Percentiles rank a stretch among this genome's conserved stretches.
These are phyloP conservation scores for Caenorhabditis latens DNA, from an alignment of 1,140 invertebrate species.

Conservation along the genomic window DNA sequence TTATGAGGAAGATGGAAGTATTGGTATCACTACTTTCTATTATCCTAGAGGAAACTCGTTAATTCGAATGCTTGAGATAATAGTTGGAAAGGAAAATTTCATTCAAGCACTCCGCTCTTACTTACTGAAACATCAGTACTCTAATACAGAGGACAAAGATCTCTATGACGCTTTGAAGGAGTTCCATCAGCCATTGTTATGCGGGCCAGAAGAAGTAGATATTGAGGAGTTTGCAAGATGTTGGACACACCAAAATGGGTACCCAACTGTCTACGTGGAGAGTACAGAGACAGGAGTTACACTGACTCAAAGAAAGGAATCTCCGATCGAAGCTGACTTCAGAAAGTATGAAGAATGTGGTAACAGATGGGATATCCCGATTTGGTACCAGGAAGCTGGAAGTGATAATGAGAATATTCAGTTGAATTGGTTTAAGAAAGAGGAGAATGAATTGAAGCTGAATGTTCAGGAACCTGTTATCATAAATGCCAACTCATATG, in stretches of 20 bases:
- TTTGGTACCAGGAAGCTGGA: conserved; percentile 30
- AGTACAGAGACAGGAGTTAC: conserved; percentile 58
- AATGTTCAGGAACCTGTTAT: not conserved
- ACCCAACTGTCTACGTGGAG: conserved; percentile 68
- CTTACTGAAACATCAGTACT: conserved; percentile 65
- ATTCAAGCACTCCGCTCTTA: conserved; percentile 64
- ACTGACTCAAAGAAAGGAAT: conserved; percentile 69
- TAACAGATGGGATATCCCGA: conserved; percentile 52
- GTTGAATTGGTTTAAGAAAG: not conserved
- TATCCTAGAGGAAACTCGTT: conserved; percentile 65
- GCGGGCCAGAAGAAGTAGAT: too few relatives aligned
- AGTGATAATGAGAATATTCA: not conserved
- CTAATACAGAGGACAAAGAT: conserved; percentile 66
- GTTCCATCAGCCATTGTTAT: conserved; percentile 57
- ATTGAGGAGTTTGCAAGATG: conserved; percentile 59
- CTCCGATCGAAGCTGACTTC: conserved; percentile 52
- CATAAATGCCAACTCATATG: conserved; percentile 33
- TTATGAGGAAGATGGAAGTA: conserved; percentile 58
- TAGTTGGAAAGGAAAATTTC: conserved; percentile 67
- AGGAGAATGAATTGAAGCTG: not conserved
- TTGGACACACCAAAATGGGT: conserved; percentile 70
- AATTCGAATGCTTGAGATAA: conserved; percentile 66
- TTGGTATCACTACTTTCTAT: conserved; percentile 59
- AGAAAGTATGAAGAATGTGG: not conserved
- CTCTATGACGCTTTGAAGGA: conserved; percentile 67